These are phyloP conservation scores for Patiria pectinifera DNA, from an alignment of 53 echinoderm and acorn worm species.

Conservation along the genomic window DNA sequence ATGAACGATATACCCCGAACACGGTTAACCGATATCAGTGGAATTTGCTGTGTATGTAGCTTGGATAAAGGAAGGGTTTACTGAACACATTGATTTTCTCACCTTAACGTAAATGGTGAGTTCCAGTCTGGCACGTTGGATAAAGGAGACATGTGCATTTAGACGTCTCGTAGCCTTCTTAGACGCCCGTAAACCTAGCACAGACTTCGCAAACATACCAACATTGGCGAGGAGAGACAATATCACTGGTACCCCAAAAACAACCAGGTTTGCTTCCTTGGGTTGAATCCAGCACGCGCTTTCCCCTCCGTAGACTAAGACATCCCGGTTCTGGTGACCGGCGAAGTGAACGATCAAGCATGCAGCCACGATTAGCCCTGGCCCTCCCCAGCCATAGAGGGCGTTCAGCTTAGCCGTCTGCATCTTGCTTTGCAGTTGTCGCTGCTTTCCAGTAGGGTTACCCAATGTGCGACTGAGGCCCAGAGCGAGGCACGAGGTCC, in stretches of 20 bases:
- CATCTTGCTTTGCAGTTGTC: not conserved
- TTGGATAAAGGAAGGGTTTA: not conserved
- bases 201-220: constrained; percentile 30
- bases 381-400: constrained; percentile 51
- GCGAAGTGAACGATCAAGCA: constrained; percentile 46
- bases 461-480: constrained; percentile 56
- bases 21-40: not conserved
- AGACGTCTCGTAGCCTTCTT: constrained; percentile 25
- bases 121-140: constrained; percentile 32
- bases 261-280: constrained; percentile 20
- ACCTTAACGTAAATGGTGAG: constrained; percentile 44
- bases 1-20: no score
- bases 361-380: constrained; percentile 11
- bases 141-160: constrained; percentile 4
- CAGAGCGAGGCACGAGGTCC: constrained; percentile 56
- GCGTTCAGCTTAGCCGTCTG: constrained; percentile 12
- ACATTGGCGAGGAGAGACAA: constrained; percentile 30
- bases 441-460: constrained; percentile 22
- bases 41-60: not conserved
- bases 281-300: constrained; percentile 46
- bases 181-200: constrained; percentile 29
- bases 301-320: constrained; percentile 20
- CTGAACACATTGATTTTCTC: not conserved
- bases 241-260: constrained; percentile 51
- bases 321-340: constrained; percentile 2